Conservation (phyloP, 2,888 invertebrate genomes). For the Agrochola macilenta region DNA sequence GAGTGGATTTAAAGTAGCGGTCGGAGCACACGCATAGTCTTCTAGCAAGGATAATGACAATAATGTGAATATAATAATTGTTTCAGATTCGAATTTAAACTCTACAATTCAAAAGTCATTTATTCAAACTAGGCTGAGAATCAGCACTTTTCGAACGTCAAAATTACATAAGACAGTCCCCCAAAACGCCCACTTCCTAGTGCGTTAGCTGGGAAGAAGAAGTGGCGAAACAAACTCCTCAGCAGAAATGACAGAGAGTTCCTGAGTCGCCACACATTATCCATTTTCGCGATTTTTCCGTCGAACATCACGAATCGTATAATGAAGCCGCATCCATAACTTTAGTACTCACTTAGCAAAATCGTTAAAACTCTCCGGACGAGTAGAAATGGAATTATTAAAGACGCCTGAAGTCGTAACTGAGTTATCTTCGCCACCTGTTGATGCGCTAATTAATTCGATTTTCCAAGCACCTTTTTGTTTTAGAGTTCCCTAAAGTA, state of each 20-base stretch:
- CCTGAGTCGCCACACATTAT: not conserved
- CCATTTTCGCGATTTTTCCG: not conserved
- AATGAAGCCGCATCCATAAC: slow-evolving; percentile 37
- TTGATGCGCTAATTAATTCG: slow-evolving; percentile 88
- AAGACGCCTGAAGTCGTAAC: slow-evolving; percentile 79
- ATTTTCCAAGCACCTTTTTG: slow-evolving; percentile 76
- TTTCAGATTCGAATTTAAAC: not conserved
- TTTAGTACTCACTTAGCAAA: slow-evolving; percentile 48
- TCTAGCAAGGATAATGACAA: too few species aligned
- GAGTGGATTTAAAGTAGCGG: too few species aligned
- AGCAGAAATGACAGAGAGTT: too few species aligned
- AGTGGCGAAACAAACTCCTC: too few species aligned
- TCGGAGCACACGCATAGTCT: too few species aligned
- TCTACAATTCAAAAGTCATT: not conserved
- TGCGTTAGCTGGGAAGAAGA: too few species aligned
- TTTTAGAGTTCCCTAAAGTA: slow-evolving; percentile 69
- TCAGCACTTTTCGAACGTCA: too few species aligned
- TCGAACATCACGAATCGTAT: not conserved
- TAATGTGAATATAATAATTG: too few species aligned
- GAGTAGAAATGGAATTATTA: slow-evolving; percentile 84
- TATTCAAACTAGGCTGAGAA: too few species aligned
- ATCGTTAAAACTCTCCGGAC: slow-evolving; percentile 85
- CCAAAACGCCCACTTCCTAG: too few species aligned
- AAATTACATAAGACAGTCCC: too few species aligned
- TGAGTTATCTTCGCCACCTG: slow-evolving; percentile 85